Percentiles rank a stretch among this genome's conserved stretches.
phyloP scores from a whole-genome alignment of 2,113 vertebrate genomes.

The Echinops telfairi region DNA sequence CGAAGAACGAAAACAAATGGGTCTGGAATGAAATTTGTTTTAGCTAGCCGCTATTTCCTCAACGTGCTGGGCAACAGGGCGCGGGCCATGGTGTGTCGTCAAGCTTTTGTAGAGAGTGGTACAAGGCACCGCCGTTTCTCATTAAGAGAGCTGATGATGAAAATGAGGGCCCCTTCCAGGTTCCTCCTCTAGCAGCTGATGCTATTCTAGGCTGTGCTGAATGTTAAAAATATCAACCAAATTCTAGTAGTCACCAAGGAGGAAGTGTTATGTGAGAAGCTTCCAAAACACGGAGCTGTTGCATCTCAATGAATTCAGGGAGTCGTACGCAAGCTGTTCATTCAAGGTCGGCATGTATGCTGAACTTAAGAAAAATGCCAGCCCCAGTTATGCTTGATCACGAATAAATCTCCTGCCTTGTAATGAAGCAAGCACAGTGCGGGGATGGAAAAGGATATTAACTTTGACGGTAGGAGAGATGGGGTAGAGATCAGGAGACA shows the following conservation, averaged over 20 bases:
- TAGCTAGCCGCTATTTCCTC: not conserved
- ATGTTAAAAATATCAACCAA: constrained; percentile 51
- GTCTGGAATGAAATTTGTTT: constrained; percentile 21
- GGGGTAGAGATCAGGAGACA: constrained; percentile 34
- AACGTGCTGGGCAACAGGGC: constrained; percentile 70
- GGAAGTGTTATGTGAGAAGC: constrained; percentile 31
- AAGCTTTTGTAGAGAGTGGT: constrained; percentile 55
- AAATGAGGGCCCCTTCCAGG: constrained; percentile 38
- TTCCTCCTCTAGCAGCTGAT: constrained; percentile 1
- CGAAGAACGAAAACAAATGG: constrained; percentile 64
- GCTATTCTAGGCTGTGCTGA: not conserved
- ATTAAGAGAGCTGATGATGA: constrained; percentile 22
- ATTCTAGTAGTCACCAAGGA: constrained; percentile 40
- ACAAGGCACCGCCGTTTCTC: constrained; percentile 58
- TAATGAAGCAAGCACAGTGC: constrained; percentile 68
- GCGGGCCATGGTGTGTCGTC: constrained; percentile 64
- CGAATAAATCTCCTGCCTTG: constrained; percentile 67
- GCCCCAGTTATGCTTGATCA: not conserved
- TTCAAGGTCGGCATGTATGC: constrained; percentile 41
- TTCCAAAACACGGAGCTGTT: constrained; percentile 60
- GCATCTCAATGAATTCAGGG: constrained; percentile 74
- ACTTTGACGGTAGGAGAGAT: not conserved
- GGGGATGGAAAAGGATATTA: constrained; percentile 38
- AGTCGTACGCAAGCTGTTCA: constrained; percentile 55
- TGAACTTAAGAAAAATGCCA: constrained; percentile 17